Base-by-base conservation (phyloP, 2,888 invertebrate genomes). In the Tetramorium bicarinatum region DNA sequence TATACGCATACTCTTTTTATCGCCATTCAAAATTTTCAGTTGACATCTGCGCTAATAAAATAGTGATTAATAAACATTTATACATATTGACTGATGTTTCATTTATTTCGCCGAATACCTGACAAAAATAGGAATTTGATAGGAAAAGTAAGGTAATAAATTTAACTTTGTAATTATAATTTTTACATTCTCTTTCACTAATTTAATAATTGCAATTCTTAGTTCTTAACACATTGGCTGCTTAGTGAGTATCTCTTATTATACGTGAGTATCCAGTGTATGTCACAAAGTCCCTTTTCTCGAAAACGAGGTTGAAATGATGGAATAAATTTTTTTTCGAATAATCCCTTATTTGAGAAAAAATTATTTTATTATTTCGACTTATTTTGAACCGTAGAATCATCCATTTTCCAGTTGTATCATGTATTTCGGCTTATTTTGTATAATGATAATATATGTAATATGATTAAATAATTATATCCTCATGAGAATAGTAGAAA, bases 21-120 rank as follows among this genome's bases (percentile, higher is more conserved):
- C 8, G 47, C n/a, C 54, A 74, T 67, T 54, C 52, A 52, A 74
- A 66, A 47, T 47, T 69, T 72, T 81, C 83, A 29, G 61, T 72
- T 75, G 54, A 71, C 76, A 54, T 69, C 72, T 87, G 76, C 67
- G 54, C 79, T 62, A 49, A 77, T 38, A 29, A 34, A 34, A 54
- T 54, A 82, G 52, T 41, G 25, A 85, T 54, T 49, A 87, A 85
- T 80, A 85, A 89, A 82, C 85, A 83, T 87, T 88, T 88, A 88
- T 87, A 86, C 71, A 18, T 82, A 84, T 47, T 75, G 62, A 82
- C 44, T 47, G 25, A 66, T 64, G 25, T 47, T 18, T 77, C 11
- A 56, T 82, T 59, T 72, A 61, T 54, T 61, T 82, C 38, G 9
- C 2, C 9, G 2, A 34, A 25, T 6, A 61, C 75, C 66, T 29